These are phyloP conservation scores for Samia ricini DNA, from an alignment of 1,140 invertebrate species.

Conservation along the genomic window DNA sequence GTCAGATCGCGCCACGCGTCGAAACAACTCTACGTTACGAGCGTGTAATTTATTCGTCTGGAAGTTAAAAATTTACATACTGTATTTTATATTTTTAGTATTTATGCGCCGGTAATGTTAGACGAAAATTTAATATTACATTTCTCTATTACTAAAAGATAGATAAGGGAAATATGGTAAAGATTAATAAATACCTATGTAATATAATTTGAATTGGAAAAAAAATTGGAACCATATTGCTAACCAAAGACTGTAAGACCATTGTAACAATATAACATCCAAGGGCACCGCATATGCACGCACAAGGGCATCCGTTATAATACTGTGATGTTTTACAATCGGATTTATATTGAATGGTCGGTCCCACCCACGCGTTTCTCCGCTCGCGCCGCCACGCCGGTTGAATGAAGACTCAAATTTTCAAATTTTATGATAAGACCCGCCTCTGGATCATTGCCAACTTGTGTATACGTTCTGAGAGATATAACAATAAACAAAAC, in stretches of 20 bases:
- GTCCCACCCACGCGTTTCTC: not conserved
- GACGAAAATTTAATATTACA: not conserved
- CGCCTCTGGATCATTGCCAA: slow-evolving; percentile 44
- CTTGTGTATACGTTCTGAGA: slow-evolving; percentile 15
- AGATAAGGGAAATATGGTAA: no score
- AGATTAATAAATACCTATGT: no score
- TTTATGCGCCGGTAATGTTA: not conserved
- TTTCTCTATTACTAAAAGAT: no score
- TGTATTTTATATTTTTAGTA: not conserved
- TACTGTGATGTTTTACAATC: not conserved
- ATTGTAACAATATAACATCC: not conserved
- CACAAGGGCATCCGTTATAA: no score
- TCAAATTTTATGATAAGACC: slow-evolving; percentile 21
- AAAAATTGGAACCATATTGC: no score
- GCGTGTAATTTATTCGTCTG: not conserved
- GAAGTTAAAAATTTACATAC: not conserved
- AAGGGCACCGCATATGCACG: no score
- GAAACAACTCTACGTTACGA: not conserved
- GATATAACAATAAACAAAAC: slow-evolving; percentile 52
- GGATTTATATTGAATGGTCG: not conserved
- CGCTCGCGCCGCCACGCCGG: no score
- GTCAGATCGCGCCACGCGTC: not conserved
- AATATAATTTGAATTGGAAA: no score
- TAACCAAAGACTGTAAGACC: not conserved
- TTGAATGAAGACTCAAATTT: slow-evolving; percentile 28